Evolutionary conservation across 2,113 vertebrate species (phyloP), one percentile per base, ranked within the genome.

Genomic region (Lophochroa leadbeateri): DNA sequence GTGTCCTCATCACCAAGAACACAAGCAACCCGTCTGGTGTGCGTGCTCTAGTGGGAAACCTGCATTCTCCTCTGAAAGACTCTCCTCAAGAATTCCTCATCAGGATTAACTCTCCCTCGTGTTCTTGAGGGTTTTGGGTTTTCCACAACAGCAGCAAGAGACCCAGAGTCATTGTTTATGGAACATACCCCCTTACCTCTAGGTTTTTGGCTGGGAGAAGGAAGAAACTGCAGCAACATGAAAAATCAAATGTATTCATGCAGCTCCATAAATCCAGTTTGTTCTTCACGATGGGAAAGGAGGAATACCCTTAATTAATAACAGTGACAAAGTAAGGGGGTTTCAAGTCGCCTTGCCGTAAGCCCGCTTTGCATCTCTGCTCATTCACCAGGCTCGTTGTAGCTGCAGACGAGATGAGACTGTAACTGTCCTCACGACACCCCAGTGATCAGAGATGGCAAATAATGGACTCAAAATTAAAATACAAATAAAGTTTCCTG

Each of bases 21-120:
- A 3, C 4, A 1, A 20, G 44, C 57, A 74, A 29, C 3, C 2
- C 0, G 6, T 60, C 72, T 24, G 2, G 5, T 13, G 70, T 15
- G 52, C 19, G 1, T 1, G 29, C 13, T 17, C 0, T 2, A 2
- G 7, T 2, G 3, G 39, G 63, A 88, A 57, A 25, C 21, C 27
- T 23, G 5, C 2, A 0, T 35, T 41, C 61, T 76, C 13, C 77
- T 39, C 6, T 10, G 49, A 16, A 39, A 25, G 49, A 2, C 46
- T 37, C 49, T 0, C 37, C 60, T 47, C 68, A 17, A 17, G 50
- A 91, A 63, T 29, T 37, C 50, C 76, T 50, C 6, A 0, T 11
- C 17, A 3, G 3, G 53, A 13, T 37, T 23, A 67, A 52, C 0
- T 0, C 21, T 28, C 0, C 0, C 9, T 75, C 7, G 3, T 1